phyloP scores from a whole-genome alignment of 2,888 invertebrate genomes.

The Hermaeophaga mercurialis region DNA sequence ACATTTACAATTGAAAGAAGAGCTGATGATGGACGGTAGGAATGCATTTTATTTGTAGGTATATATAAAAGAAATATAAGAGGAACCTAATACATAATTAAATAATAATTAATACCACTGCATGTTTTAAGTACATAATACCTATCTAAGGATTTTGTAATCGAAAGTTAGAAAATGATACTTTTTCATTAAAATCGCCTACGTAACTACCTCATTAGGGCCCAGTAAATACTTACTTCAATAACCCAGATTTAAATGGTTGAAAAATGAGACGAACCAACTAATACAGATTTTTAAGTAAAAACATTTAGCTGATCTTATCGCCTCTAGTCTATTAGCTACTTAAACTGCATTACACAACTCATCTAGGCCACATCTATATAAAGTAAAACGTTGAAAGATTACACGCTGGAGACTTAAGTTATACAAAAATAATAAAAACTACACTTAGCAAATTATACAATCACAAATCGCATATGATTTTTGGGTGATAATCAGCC shows the following conservation, averaged over 20 bases:
- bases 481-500: slow-evolving; percentile 51
- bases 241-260: slow-evolving; percentile 1
- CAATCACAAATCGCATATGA: slow-evolving; percentile 50
- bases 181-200: too few relatives aligned
- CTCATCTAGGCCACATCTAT: slow-evolving; percentile 34
- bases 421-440: slow-evolving; percentile 37
- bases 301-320: slow-evolving; percentile 48
- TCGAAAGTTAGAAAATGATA: too few relatives aligned
- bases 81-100: too few relatives aligned
- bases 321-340: slow-evolving; percentile 44
- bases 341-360: slow-evolving; percentile 45
- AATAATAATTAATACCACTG: too few relatives aligned
- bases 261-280: slow-evolving; percentile 27
- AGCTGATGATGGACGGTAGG: too few relatives aligned
- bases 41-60: too few relatives aligned
- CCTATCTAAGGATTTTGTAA: too few relatives aligned
- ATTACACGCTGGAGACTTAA: slow-evolving; percentile 23
- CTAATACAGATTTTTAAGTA: slow-evolving; percentile 23
- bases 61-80: too few relatives aligned
- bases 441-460: slow-evolving; percentile 47
- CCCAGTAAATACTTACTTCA: slow-evolving; percentile 4
- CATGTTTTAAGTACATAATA: too few relatives aligned
- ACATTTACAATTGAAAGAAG: too few relatives aligned
- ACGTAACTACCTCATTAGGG: neutral
- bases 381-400: slow-evolving; percentile 27